These are phyloP conservation scores for Dendroctonus valens DNA, from an alignment of 1,140 invertebrate genomes.

Conservation along the genomic window DNA sequence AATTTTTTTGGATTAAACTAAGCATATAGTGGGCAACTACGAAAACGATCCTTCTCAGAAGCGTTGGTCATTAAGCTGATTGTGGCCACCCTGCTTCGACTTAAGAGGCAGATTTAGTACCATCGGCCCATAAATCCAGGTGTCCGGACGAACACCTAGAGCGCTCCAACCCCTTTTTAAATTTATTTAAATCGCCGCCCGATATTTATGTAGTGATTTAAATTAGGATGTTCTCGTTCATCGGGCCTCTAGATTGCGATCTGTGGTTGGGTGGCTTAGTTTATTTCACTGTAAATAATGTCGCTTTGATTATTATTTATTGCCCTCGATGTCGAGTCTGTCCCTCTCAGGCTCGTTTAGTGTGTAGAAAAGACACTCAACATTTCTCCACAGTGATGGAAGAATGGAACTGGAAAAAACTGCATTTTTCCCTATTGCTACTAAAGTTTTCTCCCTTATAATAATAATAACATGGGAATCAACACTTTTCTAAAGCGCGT, in stretches of 20 bases:
- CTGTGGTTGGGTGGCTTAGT: conserved; percentile 2
- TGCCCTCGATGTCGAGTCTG: too few relatives aligned
- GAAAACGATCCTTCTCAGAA: conserved; percentile 15
- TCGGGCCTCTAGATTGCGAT: conserved; percentile 1
- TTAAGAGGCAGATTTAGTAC: conserved; percentile 14
- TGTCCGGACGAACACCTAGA: conserved; percentile 8
- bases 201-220: conserved; percentile 24
- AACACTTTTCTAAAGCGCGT: too few relatives aligned
- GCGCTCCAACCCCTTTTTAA: conserved; percentile 7
- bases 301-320: too few relatives aligned
- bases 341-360: too few relatives aligned
- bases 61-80: conserved; percentile 21
- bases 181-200: conserved; percentile 8
- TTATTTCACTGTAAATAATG: too few relatives aligned
- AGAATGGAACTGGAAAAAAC: too few relatives aligned
- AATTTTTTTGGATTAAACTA: too few relatives aligned
- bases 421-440: too few relatives aligned
- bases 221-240: conserved; percentile 14
- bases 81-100: conserved; percentile 6
- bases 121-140: conserved; percentile 12
- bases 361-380: too few relatives aligned
- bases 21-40: not conserved
- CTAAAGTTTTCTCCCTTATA: too few relatives aligned
- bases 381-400: too few relatives aligned
- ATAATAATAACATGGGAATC: too few relatives aligned